phyloP scores from a whole-genome alignment of 1,140 invertebrate species.

The Telenomus remus region DNA sequence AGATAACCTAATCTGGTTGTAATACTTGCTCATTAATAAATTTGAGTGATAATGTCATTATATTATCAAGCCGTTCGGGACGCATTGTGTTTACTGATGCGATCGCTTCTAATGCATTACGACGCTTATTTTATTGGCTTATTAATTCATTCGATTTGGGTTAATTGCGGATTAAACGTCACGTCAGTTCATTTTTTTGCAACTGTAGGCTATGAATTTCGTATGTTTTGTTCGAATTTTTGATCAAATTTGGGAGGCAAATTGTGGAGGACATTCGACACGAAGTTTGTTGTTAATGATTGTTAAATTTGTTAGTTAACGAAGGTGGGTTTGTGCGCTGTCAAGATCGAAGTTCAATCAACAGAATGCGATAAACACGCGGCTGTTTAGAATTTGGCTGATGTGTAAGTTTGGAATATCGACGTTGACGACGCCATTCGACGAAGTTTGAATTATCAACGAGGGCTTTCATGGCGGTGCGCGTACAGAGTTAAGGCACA shows the following conservation, averaged over 20 bases:
- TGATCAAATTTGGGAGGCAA: no score
- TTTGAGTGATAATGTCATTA: slow-evolving; percentile 48
- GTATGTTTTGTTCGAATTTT: no score
- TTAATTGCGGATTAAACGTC: no score
- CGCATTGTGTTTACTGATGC: slow-evolving; percentile 34
- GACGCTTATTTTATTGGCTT: slow-evolving; percentile 35
- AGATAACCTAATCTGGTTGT: slow-evolving; percentile 44
- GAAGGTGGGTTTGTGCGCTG: neutral
- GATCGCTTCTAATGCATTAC: slow-evolving; percentile 17
- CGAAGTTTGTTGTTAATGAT: neutral
- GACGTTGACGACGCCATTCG: slow-evolving; percentile 43
- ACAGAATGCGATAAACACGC: slow-evolving; percentile 30
- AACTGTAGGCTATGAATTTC: no score
- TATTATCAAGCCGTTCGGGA: slow-evolving; percentile 32
- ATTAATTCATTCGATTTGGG: slow-evolving; percentile 22
- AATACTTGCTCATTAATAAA: slow-evolving; percentile 43
- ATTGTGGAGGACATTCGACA: neutral
- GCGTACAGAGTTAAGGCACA: slow-evolving; percentile 52
- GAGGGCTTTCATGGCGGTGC: slow-evolving; percentile 44
- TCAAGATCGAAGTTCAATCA: slow-evolving; percentile 34
- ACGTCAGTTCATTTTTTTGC: no score
- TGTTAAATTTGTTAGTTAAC: neutral
- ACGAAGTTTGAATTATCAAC: slow-evolving; percentile 49
- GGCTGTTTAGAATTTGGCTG: slow-evolving; percentile 49
- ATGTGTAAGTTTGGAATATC: slow-evolving; percentile 49